Percentiles rank a stretch among this genome's conserved stretches.
Conservation (phyloP, 2,888 invertebrate genomes). For the Erebia epiphron region DNA sequence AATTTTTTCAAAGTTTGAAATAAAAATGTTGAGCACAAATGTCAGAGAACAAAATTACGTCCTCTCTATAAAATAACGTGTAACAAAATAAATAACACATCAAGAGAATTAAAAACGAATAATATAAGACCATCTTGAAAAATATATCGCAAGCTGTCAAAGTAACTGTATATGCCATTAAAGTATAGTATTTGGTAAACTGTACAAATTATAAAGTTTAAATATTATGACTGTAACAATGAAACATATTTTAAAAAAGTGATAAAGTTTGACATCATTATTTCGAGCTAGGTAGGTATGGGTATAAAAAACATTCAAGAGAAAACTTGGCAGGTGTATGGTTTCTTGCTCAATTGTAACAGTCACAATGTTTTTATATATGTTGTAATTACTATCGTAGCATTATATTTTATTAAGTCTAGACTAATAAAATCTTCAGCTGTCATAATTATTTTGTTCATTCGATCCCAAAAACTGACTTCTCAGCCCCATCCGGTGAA, state of each 20-base stretch:
- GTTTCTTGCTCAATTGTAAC: slow-evolving; percentile 21
- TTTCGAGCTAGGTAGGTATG: neutral
- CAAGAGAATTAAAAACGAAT: neutral
- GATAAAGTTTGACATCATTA: slow-evolving; percentile 1
- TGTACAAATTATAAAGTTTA: slow-evolving; percentile 10
- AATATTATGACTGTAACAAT: slow-evolving; percentile 25
- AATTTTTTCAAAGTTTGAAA: neutral
- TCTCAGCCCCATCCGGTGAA: slow-evolving; percentile 52
- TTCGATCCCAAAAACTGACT: slow-evolving; percentile 51
- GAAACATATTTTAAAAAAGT: neutral
- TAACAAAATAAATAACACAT: neutral
- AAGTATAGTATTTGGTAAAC: slow-evolving; percentile 25
- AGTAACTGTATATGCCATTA: slow-evolving; percentile 40
- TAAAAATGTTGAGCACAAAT: neutral
- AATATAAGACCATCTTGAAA: neutral
- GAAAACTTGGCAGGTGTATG: slow-evolving; percentile 17
- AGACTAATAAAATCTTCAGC: slow-evolving; percentile 47
- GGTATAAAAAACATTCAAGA: neutral
- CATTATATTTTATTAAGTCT: slow-evolving; percentile 11
- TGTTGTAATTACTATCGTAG: slow-evolving; percentile 23
- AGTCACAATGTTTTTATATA: slow-evolving; percentile 23
- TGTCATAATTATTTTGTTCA: slow-evolving; percentile 50
- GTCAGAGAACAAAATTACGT: neutral
- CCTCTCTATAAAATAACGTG: neutral
- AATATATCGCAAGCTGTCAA: neutral